phyloP scores from a whole-genome alignment of 2,888 invertebrate species.

The Operophtera brumata region DNA sequence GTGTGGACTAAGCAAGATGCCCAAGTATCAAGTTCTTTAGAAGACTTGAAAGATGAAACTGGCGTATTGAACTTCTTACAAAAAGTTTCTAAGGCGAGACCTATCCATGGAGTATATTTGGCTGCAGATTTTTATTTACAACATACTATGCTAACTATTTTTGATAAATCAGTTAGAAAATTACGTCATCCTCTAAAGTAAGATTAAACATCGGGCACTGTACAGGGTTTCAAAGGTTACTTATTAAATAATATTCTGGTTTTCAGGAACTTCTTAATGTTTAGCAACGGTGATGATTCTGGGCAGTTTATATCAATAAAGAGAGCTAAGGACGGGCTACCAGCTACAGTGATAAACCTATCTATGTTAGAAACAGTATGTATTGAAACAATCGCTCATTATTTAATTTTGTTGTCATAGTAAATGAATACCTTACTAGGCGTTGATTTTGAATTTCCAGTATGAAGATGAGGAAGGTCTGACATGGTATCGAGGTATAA shows the following conservation, averaged over 20 bases:
- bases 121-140: slow-evolving; percentile 7
- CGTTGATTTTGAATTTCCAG: neutral
- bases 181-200: slow-evolving; percentile 18
- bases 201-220: neutral
- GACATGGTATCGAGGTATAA: slow-evolving; percentile 12
- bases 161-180: slow-evolving; percentile 12
- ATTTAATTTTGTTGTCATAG: no score
- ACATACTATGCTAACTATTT: neutral
- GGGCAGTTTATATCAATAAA: slow-evolving; percentile 7
- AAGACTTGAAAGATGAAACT: slow-evolving; percentile 16
- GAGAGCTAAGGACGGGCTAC: slow-evolving; percentile 14
- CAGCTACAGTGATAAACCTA: slow-evolving; percentile 19
- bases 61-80: slow-evolving; percentile 9
- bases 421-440: no score
- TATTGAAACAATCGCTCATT: neutral
- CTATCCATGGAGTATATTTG: slow-evolving; percentile 22
- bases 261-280: slow-evolving; percentile 17
- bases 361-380: slow-evolving; percentile 16
- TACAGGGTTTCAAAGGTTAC: neutral
- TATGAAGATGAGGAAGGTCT: slow-evolving; percentile 10
- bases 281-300: slow-evolving; percentile 13
- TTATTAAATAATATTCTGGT: neutral
- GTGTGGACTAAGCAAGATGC: slow-evolving; percentile 31
- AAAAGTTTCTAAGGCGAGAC: slow-evolving; percentile 1
- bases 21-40: slow-evolving; percentile 22